Base-by-base conservation (phyloP, 2,888 invertebrate species). In the Lasioglossum villosulum region DNA sequence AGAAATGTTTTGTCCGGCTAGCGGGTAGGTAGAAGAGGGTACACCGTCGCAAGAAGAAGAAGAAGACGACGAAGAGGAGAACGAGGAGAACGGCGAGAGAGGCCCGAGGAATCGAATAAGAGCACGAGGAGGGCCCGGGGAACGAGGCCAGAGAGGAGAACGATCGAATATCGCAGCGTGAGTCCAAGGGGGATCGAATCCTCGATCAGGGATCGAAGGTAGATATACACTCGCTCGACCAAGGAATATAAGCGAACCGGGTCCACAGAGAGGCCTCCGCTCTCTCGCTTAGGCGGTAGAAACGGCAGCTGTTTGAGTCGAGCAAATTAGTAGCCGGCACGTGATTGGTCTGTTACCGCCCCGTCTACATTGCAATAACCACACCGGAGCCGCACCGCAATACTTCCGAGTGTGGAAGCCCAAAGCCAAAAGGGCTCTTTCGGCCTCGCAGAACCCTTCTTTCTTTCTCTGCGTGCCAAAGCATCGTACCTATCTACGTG, bases 271-370 rank as follows among this genome's bases (percentile, higher is more conserved):
- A 92, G 92, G 78, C 72, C 89, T 89, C 90, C 39, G 92, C 91
- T 92, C 92, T 93, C 92, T 94, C 92, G 92, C 93, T 93, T 93
- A 93, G 93, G 94, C 94, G 93, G 93, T 92, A 93, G 93, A 95
- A 66, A 94, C 95, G 94, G 95, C 95, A 95, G 95, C 95, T 94
- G 94, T 94, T 94, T 94, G 94, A 94, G 93, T 92, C 92, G 93
- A 91, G 95, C 94, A 95, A 95, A 95, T 95, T 95, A 95, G 94
- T 95, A 95, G 95, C 94, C 95, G 94, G 95, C 94, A 92, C 94
- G 94, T 94, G 95, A 95, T 95, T 95, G 95, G 95, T 93, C 94
- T 94, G 95, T 95, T 94, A 91, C 95, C 95, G 95, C 95, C 95
- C 95, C 93, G 93, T 93, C 92, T 92, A 93, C 93, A 93, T 93